These are phyloP conservation scores for Loriculus beryllinus DNA, from an alignment of 2,797 vertebrate species.

Conservation along the genomic window DNA sequence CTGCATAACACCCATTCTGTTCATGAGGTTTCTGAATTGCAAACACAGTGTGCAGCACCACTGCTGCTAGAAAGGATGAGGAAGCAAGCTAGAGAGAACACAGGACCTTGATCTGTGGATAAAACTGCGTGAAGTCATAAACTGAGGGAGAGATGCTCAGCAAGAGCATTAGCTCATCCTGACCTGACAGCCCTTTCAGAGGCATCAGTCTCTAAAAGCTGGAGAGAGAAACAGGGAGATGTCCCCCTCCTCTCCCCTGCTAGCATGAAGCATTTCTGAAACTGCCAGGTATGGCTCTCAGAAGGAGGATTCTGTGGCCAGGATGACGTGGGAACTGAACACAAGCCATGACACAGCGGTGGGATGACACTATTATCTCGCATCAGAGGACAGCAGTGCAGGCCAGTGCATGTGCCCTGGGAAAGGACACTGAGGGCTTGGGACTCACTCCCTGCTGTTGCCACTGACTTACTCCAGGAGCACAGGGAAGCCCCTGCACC, in stretches of 20 bases:
- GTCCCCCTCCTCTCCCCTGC: neutral
- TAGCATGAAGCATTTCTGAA: neutral
- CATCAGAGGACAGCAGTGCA: neutral
- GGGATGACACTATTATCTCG: neutral
- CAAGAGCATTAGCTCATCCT: neutral
- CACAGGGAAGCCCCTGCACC: neutral
- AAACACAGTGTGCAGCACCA: neutral
- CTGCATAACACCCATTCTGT: neutral
- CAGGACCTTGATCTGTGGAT: neutral
- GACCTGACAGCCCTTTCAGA: neutral
- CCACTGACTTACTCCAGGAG: neutral
- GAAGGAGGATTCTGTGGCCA: neutral
- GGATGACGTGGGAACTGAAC: neutral
- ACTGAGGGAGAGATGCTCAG: neutral
- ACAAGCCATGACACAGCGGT: neutral
- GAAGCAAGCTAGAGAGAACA: neutral
- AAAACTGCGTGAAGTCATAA: neutral
- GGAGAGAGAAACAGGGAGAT: neutral
- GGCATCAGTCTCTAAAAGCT: neutral
- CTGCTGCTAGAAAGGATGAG: neutral
- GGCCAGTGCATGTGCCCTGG: accelerated
- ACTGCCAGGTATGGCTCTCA: neutral
- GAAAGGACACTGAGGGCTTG: neutral
- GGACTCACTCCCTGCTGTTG: neutral
- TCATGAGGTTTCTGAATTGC: neutral